Conservation (phyloP, 2,888 invertebrate genomes). For the Brachyptera putata region DNA sequence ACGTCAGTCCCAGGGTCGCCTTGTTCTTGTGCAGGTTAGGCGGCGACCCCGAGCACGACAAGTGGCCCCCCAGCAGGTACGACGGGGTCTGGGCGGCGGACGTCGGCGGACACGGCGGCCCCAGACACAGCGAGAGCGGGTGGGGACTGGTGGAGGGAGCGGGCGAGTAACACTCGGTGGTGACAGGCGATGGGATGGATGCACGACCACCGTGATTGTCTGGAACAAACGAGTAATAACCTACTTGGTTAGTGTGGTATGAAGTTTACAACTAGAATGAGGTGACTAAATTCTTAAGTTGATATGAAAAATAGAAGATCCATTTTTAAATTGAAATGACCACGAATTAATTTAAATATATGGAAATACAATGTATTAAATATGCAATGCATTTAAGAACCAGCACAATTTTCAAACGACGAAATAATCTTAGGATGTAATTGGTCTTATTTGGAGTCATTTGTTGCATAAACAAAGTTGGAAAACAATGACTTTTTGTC, state of each 20-base stretch:
- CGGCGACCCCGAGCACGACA: not conserved
- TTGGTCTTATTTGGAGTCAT: no score
- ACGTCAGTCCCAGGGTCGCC: conserved; percentile 72
- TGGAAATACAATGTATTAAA: no score
- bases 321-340: no score
- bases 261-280: no score
- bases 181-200: conserved; percentile 21
- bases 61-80: conserved; percentile 35
- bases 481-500: no score
- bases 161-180: conserved; percentile 35
- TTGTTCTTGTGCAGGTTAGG: conserved; percentile 39
- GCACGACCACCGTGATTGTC: conserved; percentile 11
- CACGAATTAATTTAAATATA: no score
- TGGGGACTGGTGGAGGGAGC: conserved; percentile 39
- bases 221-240: not conserved
- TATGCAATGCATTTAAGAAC: no score
- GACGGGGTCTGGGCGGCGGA: conserved; percentile 46
- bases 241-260: conserved; percentile 3
- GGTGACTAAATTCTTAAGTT: no score
- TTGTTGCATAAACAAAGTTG: no score
- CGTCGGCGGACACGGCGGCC: conserved; percentile 50
- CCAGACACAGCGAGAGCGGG: conserved; percentile 57
- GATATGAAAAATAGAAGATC: no score
- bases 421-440: no score
- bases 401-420: no score